Conservation (phyloP, 1,140 invertebrate genomes). For the Zaprionus ornatus region DNA sequence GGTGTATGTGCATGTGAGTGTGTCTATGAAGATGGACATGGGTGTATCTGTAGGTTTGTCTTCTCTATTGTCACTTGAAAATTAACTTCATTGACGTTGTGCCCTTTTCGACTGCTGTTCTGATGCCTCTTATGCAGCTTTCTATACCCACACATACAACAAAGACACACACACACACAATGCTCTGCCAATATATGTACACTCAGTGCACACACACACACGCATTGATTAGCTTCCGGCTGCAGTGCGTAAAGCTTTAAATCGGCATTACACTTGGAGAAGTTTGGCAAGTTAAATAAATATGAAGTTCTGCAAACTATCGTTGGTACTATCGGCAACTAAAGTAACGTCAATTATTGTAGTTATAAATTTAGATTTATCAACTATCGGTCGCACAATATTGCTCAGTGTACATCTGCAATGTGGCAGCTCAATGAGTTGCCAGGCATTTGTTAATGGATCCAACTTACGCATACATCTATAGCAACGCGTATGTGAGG, state of each 20-base stretch:
- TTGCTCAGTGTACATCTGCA: conserved; percentile 18
- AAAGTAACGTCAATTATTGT: not conserved
- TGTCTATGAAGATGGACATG: not conserved
- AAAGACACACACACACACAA: not conserved
- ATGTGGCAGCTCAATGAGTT: not conserved
- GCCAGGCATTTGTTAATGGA: not conserved
- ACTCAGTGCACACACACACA: conserved; percentile 15
- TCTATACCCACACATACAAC: conserved; percentile 10
- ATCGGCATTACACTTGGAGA: conserved; percentile 1
- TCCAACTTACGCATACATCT: not conserved
- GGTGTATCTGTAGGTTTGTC: conserved; percentile 14
- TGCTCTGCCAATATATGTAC: no score
- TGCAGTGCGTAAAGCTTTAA: not conserved
- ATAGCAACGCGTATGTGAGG: not conserved
- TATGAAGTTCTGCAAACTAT: not conserved
- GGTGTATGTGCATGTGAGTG: conserved; percentile 12
- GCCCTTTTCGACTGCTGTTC: conserved; percentile 37
- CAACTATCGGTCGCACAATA: not conserved
- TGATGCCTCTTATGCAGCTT: conserved; percentile 19
- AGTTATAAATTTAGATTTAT: not conserved
- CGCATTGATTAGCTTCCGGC: not conserved
- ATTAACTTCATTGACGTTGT: conserved; percentile 56
- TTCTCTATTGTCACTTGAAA: conserved; percentile 54
- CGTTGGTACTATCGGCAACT: not conserved
- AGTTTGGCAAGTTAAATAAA: not conserved